Percentiles rank a stretch among this genome's conserved stretches.
phyloP scores from a whole-genome alignment of 2,888 invertebrate genomes.

The Metellina segmentata region DNA sequence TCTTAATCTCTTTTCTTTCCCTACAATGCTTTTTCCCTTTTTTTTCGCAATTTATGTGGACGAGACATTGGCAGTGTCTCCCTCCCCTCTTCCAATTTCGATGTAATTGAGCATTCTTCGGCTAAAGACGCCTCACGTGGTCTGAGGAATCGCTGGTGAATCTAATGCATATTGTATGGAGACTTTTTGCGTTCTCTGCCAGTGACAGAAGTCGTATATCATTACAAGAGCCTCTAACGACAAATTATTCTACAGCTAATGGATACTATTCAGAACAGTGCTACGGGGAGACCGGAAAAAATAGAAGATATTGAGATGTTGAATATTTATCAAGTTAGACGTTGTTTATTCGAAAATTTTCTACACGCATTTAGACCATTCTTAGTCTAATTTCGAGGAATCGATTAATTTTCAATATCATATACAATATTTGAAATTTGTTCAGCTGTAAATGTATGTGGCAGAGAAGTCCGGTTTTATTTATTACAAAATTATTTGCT shows the following conservation, averaged over 20 bases:
- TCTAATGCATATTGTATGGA: slow-evolving; percentile 69
- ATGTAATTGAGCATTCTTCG: slow-evolving; percentile 59
- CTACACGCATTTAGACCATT: neutral
- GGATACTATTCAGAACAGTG: slow-evolving; percentile 22
- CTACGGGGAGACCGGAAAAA: neutral
- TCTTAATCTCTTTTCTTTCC: slow-evolving; percentile 27
- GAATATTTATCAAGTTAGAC: slow-evolving; percentile 6
- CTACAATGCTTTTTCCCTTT: neutral
- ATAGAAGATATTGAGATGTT: slow-evolving; percentile 19
- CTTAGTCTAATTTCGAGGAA: neutral
- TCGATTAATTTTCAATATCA: neutral
- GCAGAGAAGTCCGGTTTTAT: no score
- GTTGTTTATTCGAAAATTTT: slow-evolving; percentile 31
- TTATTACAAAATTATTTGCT: no score
- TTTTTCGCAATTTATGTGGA: slow-evolving; percentile 25
- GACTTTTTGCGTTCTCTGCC: slow-evolving; percentile 57
- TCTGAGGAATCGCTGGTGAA: slow-evolving; percentile 61
- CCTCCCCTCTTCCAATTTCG: slow-evolving; percentile 42
- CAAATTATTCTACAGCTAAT: slow-evolving; percentile 67
- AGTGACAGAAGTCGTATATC: slow-evolving; percentile 67
- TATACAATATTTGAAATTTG: no score
- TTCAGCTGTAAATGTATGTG: no score
- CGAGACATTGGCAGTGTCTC: neutral
- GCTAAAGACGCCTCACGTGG: slow-evolving; percentile 44
- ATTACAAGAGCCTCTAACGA: slow-evolving; percentile 64